These are phyloP conservation scores for Hylaea fasciaria DNA, from an alignment of 2,888 invertebrate genomes.

Conservation along the genomic window DNA sequence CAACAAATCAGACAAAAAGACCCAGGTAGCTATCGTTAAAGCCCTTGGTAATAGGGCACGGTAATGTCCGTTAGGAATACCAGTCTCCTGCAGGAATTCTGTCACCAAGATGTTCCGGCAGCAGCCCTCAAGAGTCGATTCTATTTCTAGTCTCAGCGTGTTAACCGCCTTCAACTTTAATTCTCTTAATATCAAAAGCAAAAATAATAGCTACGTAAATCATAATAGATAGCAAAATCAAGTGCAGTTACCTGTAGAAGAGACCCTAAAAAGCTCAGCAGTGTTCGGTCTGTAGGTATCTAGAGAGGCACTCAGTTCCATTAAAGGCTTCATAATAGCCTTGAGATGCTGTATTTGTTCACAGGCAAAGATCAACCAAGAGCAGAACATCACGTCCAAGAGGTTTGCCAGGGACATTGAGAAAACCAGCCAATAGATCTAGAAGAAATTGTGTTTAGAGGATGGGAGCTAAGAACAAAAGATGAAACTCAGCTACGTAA, in stretches of 20 bases:
- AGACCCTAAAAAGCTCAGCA: constrained; percentile 87
- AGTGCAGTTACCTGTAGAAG: constrained; percentile 82
- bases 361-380: constrained; percentile 93
- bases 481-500: background rate
- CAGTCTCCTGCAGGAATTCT: too few relatives aligned
- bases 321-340: constrained; percentile 93
- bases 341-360: constrained; percentile 94
- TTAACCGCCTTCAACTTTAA: too few relatives aligned
- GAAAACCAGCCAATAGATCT: constrained; percentile 88
- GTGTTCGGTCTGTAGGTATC: constrained; percentile 91
- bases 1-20: too few relatives aligned
- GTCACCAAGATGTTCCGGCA: too few relatives aligned
- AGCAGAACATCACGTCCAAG: constrained; percentile 92
- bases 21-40: too few relatives aligned
- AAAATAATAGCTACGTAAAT: too few relatives aligned
- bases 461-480: background rate
- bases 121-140: too few relatives aligned
- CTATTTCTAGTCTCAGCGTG: too few relatives aligned
- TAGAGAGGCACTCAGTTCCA: constrained; percentile 93
- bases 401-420: constrained; percentile 86
- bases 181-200: too few relatives aligned
- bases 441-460: constrained; percentile 7
- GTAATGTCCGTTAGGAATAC: too few relatives aligned
- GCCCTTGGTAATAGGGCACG: too few relatives aligned
- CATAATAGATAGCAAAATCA: too few relatives aligned